phyloP scores from a whole-genome alignment of 2,888 invertebrate species.

The Alentia gelatinosa region DNA sequence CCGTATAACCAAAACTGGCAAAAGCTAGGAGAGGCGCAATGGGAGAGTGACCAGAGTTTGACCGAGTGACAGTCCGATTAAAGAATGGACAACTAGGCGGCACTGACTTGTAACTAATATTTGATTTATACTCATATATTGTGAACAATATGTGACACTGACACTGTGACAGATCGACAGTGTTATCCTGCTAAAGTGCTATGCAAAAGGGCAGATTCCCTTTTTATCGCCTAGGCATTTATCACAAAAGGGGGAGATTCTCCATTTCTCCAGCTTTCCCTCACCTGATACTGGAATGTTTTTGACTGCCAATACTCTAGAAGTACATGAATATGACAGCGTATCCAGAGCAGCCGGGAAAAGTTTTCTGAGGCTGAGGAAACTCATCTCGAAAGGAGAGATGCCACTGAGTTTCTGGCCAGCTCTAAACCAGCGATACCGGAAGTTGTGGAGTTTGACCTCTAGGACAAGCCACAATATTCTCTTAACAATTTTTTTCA shows the following conservation, averaged over 20 bases:
- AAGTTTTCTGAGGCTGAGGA: background rate
- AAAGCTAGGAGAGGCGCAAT: background rate
- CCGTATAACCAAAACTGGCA: background rate
- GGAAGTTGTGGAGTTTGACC: no score
- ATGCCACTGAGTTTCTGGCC: no score
- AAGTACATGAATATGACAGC: conserved; percentile 41
- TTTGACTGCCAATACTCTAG: background rate
- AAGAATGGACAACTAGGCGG: no score
- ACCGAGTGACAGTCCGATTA: background rate
- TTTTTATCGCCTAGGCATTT: background rate
- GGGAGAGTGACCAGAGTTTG: background rate
- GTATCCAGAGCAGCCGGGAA: conserved; percentile 54
- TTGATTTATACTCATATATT: background rate
- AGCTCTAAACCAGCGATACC: no score
- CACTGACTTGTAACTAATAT: no score
- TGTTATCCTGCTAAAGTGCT: no score
- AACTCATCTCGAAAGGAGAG: conserved; percentile 20
- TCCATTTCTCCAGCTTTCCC: background rate
- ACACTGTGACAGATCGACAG: no score
- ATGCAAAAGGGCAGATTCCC: no score
- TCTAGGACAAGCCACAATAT: no score
- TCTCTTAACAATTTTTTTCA: no score
- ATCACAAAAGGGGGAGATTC: background rate
- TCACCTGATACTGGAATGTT: background rate
- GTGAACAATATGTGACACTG: background rate